phyloP scores from a whole-genome alignment of 2,113 vertebrate species.

The Ivindomyrus marchei region DNA sequence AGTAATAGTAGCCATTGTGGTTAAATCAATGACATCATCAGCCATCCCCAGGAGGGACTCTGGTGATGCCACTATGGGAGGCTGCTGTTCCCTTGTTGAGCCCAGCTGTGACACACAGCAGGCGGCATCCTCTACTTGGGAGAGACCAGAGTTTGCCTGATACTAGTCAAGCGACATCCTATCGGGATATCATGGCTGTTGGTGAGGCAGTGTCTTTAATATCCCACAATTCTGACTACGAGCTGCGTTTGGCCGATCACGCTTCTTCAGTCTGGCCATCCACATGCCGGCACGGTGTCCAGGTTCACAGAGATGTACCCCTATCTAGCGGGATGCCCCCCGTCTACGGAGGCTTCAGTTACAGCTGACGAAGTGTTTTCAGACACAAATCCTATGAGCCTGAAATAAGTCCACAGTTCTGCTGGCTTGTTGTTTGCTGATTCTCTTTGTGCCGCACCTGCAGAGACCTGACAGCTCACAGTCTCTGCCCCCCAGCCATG shows the following conservation, averaged over 20 bases:
- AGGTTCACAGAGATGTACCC: background rate
- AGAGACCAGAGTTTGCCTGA: background rate
- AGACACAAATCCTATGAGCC: background rate
- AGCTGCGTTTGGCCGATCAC: no score
- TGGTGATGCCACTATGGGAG: no score
- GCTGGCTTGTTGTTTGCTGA: background rate
- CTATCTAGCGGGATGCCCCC: background rate
- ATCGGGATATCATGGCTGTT: background rate
- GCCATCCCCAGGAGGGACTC: background rate
- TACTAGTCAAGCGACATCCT: background rate
- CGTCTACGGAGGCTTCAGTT: background rate
- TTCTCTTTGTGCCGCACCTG: background rate
- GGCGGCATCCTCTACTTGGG: background rate
- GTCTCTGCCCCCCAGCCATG: background rate
- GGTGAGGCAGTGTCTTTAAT: background rate
- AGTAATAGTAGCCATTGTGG: background rate
- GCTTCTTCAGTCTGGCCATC: no score
- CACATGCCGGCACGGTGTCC: background rate
- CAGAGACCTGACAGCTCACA: background rate
- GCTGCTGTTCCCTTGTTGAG: background rate
- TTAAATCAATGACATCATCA: background rate
- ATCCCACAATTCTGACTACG: background rate
- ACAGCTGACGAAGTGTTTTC: background rate
- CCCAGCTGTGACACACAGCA: no score
- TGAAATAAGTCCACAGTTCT: background rate